A percentile compares a stretch with the other conserved stretches of the same genome.
These are phyloP conservation scores for Rhamnusium bicolor DNA, from an alignment of 2,888 invertebrate genomes.

Conservation along the genomic window DNA sequence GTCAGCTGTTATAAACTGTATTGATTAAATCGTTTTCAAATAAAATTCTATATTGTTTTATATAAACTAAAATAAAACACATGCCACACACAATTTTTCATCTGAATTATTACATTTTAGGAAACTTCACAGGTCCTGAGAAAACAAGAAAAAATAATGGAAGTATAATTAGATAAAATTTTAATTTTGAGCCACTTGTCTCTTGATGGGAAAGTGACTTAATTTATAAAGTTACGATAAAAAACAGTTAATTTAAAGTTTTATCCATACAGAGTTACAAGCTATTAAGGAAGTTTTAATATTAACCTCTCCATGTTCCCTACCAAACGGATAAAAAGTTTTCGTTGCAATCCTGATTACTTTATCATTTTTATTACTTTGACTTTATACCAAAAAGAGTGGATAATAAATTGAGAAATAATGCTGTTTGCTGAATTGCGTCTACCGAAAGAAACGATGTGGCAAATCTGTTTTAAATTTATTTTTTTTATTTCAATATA, in stretches of 20 bases:
- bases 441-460: neutral
- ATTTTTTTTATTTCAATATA: neutral
- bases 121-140: neutral
- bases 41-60: no score
- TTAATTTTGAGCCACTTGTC: conserved; percentile 28
- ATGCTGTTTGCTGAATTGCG: conserved; percentile 10
- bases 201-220: conserved; percentile 20
- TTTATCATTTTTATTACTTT: conserved; percentile 60
- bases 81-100: no score
- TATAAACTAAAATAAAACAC: no score
- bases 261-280: conserved; percentile 47
- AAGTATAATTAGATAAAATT: conserved; percentile 37
- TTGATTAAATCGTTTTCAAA: no score
- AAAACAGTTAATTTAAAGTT: conserved; percentile 52
- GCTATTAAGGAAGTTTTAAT: conserved; percentile 55
- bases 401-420: conserved; percentile 35
- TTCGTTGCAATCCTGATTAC: conserved; percentile 57
- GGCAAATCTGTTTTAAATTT: neutral
- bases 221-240: conserved; percentile 41
- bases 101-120: neutral
- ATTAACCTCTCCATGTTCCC: conserved; percentile 43
- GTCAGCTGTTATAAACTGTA: no score
- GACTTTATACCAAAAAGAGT: conserved; percentile 9
- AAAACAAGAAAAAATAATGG: conserved; percentile 18
- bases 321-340: conserved; percentile 54